Evolutionary conservation across 2,888 invertebrate species (phyloP).

Genomic region (Junonia oenone): DNA sequence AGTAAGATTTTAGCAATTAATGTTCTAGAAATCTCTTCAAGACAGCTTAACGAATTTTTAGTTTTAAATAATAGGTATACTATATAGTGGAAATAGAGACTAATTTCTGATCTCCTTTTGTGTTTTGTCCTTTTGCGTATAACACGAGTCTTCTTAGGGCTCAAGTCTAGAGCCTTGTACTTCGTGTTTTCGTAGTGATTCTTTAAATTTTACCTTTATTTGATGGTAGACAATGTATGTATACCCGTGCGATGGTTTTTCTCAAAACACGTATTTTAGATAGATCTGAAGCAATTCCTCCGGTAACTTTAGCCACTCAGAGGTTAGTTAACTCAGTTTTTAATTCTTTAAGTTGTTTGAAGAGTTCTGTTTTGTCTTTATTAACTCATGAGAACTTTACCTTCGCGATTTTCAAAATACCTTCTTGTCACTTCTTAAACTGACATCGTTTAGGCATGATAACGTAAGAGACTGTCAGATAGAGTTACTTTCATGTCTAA

Average conservation of each 20-base stretch:
- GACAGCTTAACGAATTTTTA: too few relatives aligned
- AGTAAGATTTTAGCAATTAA: too few relatives aligned
- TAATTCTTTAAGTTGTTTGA: slow-evolving; percentile 97
- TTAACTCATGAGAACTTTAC: slow-evolving; percentile 97
- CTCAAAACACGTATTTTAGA: slow-evolving; percentile 99
- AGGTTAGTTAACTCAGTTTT: slow-evolving; percentile 97
- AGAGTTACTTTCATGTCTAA: too few relatives aligned
- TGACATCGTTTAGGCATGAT: too few relatives aligned
- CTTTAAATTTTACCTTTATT: slow-evolving; percentile 97
- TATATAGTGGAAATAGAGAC: slow-evolving; percentile 92
- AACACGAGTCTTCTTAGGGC: slow-evolving; percentile 98
- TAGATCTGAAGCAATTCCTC: slow-evolving; percentile 98
- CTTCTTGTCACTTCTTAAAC: slow-evolving; percentile 16
- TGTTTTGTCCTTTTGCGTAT: slow-evolving; percentile 94
- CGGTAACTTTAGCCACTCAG: slow-evolving; percentile 98
- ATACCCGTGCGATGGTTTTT: slow-evolving; percentile 98
- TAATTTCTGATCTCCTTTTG: slow-evolving; percentile 93
- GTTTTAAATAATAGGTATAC: too few relatives aligned
- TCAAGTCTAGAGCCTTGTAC: slow-evolving; percentile 97
- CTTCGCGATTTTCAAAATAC: slow-evolving; percentile 67
- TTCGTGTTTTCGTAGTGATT: slow-evolving; percentile 97
- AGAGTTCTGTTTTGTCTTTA: slow-evolving; percentile 98
- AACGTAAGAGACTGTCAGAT: too few relatives aligned
- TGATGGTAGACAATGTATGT: slow-evolving; percentile 99
- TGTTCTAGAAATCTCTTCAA: too few relatives aligned